Evolutionary conservation across 1,140 invertebrate genomes (phyloP).

Genomic region (Reticulitermes speratus): DNA sequence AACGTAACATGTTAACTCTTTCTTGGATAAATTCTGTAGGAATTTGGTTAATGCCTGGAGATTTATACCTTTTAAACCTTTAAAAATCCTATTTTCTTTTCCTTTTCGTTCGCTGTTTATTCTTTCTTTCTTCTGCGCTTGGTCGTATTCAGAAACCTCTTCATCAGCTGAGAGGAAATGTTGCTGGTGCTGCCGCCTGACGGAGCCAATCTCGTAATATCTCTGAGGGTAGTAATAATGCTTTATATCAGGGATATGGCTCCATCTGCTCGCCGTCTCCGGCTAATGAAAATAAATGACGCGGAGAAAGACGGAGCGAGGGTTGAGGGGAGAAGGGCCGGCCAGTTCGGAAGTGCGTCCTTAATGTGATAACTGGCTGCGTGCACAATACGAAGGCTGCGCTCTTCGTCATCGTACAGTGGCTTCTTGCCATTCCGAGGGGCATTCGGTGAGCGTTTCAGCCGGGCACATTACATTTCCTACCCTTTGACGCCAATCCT

Average conservation of each 20-base stretch:
- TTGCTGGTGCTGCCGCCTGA: not conserved
- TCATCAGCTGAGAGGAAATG: constrained; percentile 12
- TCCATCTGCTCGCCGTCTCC: constrained; percentile 7
- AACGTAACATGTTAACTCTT: no score
- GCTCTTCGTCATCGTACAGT: no score
- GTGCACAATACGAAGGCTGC: not conserved
- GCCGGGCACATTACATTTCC: no score
- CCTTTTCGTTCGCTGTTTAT: no score
- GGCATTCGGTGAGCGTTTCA: no score
- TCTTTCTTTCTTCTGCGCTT: not conserved
- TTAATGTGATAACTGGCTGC: not conserved
- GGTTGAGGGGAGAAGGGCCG: not conserved
- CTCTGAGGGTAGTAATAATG: constrained; percentile 15
- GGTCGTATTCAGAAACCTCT: constrained; percentile 10
- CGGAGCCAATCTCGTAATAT: constrained; percentile 18
- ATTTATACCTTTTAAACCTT: no score
- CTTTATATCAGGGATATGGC: constrained; percentile 18
- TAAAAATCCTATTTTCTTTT: no score
- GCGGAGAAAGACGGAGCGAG: not conserved
- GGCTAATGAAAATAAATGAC: constrained; percentile 7
- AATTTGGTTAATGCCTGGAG: no score
- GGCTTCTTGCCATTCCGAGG: no score
- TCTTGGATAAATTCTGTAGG: no score
- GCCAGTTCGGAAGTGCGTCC: not conserved
- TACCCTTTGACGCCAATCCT: no score